A percentile compares a stretch with the other conserved stretches of the same genome.
phyloP scores from a whole-genome alignment of 2,113 vertebrate genomes.

The Tachuris rubrigastra region DNA sequence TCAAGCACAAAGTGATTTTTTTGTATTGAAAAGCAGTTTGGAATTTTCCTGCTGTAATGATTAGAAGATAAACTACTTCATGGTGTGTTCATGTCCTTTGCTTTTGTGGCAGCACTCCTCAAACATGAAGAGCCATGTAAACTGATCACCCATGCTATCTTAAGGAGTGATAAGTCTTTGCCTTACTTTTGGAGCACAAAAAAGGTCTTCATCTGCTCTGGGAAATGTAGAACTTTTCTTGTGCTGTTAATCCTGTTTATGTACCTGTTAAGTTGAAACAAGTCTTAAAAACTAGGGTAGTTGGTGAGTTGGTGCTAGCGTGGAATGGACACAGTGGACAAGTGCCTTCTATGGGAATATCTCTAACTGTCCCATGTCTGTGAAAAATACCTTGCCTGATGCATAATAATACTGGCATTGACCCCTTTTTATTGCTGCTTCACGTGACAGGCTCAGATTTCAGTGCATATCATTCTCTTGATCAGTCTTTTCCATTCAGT shows the following conservation, averaged over 20 bases:
- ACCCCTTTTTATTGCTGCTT: background rate
- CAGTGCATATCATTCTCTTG: background rate
- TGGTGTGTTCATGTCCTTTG: background rate
- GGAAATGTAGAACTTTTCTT: background rate
- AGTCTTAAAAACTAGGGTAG: background rate
- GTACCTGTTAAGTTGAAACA: background rate
- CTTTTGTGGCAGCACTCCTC: background rate
- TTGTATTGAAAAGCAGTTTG: background rate
- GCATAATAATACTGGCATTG: background rate
- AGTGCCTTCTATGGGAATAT: background rate
- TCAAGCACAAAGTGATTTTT: background rate
- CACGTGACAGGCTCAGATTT: background rate
- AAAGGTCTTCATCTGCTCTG: background rate
- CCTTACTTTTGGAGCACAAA: background rate
- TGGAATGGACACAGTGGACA: background rate
- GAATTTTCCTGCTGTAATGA: background rate
- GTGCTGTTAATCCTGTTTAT: background rate
- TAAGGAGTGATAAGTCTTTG: background rate
- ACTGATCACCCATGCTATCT: fast-evolving
- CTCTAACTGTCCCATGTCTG: background rate
- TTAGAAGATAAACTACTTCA: background rate
- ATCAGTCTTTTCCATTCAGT: background rate
- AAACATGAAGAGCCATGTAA: background rate
- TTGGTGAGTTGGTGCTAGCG: background rate
- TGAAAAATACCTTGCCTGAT: background rate